phyloP scores from a whole-genome alignment of 2,113 vertebrate species.

The Lycocorax pyrrhopterus region DNA sequence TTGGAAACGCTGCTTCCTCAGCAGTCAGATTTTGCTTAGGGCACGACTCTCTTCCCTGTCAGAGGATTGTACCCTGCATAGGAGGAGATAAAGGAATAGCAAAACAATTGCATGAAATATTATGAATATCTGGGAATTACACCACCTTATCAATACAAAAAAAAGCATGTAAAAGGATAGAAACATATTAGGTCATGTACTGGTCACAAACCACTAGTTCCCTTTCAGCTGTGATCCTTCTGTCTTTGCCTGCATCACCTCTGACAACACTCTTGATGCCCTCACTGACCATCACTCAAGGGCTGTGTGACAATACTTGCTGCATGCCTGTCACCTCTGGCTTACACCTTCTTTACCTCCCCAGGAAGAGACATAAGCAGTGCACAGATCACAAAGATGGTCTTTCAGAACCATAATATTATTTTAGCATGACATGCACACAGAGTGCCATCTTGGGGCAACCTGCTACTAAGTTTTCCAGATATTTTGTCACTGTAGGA shows the following conservation, averaged over 20 bases:
- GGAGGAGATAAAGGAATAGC: neutral
- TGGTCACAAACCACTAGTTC: neutral
- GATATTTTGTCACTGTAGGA: neutral
- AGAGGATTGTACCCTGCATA: neutral
- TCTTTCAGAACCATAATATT: neutral
- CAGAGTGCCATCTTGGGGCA: conserved; percentile 43
- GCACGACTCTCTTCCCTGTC: neutral
- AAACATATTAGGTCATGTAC: neutral
- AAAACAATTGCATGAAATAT: neutral
- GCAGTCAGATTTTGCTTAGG: neutral
- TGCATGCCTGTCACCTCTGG: neutral
- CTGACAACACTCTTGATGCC: neutral
- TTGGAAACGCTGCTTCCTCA: neutral
- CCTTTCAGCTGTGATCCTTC: neutral
- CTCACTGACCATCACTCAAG: neutral
- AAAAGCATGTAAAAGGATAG: neutral
- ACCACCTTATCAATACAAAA: neutral
- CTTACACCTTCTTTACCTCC: neutral
- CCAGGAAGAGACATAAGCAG: neutral
- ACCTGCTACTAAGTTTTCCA: neutral
- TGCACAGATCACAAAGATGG: neutral
- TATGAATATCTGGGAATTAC: neutral
- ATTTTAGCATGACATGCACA: neutral
- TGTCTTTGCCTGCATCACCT: neutral
- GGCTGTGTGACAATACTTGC: neutral